Evolutionary conservation across 23 tunicate genomes (phyloP).

Genomic region (Ciona savignyi): DNA sequence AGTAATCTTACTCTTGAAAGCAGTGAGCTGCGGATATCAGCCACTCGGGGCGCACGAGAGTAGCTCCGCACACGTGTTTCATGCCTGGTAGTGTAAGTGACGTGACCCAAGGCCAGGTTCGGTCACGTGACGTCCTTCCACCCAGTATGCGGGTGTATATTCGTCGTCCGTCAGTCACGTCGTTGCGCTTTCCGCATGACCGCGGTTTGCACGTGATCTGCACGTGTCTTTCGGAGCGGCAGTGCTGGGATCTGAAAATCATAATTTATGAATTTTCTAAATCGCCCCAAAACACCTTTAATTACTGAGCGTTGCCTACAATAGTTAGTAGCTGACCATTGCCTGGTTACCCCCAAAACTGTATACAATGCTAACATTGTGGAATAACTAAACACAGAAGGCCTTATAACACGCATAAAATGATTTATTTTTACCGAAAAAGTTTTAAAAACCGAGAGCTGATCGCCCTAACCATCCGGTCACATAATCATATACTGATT

Average conservation of each 20-base stretch:
- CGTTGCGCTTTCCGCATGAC: conserved; percentile 39
- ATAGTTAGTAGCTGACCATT: no score
- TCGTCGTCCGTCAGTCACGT: conserved; percentile 10
- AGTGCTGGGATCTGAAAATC: conserved; percentile 1
- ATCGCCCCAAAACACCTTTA: no score
- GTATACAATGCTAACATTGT: no score
- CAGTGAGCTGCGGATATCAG: conserved; percentile 89
- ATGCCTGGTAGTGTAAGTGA: conserved; percentile 52
- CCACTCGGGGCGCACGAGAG: conserved; percentile 56
- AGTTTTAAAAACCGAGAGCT: no score
- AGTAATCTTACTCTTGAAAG: conserved; percentile 58
- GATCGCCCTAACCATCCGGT: no score
- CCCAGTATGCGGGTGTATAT: conserved; percentile 29
- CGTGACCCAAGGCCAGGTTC: conserved; percentile 79
- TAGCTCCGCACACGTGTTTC: conserved; percentile 81
- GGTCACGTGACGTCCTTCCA: conserved; percentile 60
- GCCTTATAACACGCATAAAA: no score
- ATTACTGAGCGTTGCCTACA: no score
- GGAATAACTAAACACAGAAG: no score
- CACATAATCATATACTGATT: no score
- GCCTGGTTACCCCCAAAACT: no score
- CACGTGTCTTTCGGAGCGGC: conserved; percentile 16
- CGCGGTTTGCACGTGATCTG: conserved; percentile 38
- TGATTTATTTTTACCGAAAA: no score
- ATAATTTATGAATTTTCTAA: no score